These are phyloP conservation scores for Glandiceps talaboti DNA, from an alignment of 53 echinoderm and acorn worm species.

Conservation along the genomic window DNA sequence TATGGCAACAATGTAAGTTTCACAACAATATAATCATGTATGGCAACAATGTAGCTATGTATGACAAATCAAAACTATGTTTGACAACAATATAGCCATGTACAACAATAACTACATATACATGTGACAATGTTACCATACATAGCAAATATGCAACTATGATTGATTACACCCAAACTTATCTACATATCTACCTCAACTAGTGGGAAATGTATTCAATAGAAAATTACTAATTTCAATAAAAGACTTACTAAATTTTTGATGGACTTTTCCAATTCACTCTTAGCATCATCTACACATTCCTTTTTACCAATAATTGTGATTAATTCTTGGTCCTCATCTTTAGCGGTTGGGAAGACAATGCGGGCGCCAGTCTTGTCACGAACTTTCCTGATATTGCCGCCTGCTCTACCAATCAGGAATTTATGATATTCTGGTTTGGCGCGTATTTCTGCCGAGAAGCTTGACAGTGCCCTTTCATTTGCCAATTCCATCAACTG, in stretches of 20 bases:
- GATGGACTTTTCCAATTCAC: conserved; percentile 46
- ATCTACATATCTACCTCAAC: not conserved
- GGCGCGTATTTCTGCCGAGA: conserved; percentile 69
- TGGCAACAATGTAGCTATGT: no score
- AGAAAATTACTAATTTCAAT: not conserved
- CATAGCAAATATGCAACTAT: no score
- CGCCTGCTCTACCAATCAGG: conserved; percentile 87
- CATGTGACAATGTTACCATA: no score
- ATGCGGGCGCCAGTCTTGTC: conserved; percentile 87
- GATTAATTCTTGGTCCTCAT: conserved; percentile 86
- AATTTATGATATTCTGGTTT: conserved; percentile 96
- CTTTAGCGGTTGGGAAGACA: conserved; percentile 70
- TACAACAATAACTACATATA: no score
- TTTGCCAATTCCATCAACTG: conserved; percentile 68
- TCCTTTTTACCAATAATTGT: conserved; percentile 86
- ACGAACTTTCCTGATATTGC: conserved; percentile 93
- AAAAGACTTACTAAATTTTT: conserved; percentile 64
- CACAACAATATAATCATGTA: no score
- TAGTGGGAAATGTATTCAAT: not conserved
- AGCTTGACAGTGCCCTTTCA: conserved; percentile 78
- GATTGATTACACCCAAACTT: not conserved
- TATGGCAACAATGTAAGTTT: no score
- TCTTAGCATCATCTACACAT: conserved; percentile 61
- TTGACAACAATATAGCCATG: no score
- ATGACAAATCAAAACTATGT: no score